phyloP scores from a whole-genome alignment of 2,888 invertebrate species.

The Chesias legatella region DNA sequence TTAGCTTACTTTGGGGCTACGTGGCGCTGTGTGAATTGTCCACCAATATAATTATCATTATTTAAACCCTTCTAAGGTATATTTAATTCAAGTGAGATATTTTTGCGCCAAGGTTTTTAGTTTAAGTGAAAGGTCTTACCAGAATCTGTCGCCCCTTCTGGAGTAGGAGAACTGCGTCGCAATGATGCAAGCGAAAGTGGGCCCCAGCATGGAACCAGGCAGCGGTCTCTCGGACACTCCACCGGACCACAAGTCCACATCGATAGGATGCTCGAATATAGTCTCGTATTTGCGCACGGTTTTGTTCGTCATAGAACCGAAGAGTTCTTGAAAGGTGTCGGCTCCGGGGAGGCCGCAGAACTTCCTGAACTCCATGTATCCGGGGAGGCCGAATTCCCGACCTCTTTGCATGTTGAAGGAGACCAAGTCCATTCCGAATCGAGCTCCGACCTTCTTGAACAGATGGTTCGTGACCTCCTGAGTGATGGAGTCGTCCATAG shows the following conservation, averaged over 20 bases:
- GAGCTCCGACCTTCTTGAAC: constrained; percentile 89
- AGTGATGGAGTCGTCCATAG: constrained; percentile 96
- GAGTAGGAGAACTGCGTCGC: constrained; percentile 95
- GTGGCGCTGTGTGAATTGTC: too few species aligned
- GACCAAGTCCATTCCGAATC: constrained; percentile 93
- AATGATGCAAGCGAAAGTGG: constrained; percentile 96
- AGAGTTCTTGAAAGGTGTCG: constrained; percentile 88
- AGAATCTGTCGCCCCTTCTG: constrained; percentile 94
- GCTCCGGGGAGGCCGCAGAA: constrained; percentile 92
- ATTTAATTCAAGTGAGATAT: too few species aligned
- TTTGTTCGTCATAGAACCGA: constrained; percentile 93
- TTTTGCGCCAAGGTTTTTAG: too few species aligned
- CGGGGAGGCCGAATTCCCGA: constrained; percentile 93
- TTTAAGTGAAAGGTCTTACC: constrained; percentile 71
- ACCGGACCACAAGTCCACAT: constrained; percentile 97
- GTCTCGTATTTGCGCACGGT: constrained; percentile 90
- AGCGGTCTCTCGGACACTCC: constrained; percentile 95
- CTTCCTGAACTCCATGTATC: constrained; percentile 95
- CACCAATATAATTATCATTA: too few species aligned
- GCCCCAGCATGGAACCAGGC: constrained; percentile 95
- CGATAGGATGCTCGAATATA: constrained; percentile 93
- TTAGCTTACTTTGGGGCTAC: too few species aligned
- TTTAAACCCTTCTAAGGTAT: too few species aligned
- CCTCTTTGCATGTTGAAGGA: constrained; percentile 97
- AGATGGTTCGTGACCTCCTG: constrained; percentile 94